A percentile compares a stretch with the other conserved stretches of the same genome.
These are phyloP conservation scores for Carpatolechia fugitivella DNA, from an alignment of 2,888 invertebrate genomes.

Conservation along the genomic window DNA sequence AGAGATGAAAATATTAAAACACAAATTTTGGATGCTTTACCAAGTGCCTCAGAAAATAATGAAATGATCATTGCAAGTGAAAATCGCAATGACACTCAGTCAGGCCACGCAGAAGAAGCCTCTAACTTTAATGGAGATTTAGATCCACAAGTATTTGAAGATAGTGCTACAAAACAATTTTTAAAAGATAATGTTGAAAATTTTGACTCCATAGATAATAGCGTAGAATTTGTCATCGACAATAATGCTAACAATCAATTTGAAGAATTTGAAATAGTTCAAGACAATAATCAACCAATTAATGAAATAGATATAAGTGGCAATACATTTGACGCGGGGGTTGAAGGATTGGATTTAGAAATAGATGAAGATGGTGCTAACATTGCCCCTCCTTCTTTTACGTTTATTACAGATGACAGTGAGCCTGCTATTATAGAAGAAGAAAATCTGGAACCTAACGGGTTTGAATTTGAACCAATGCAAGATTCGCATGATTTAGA, in stretches of 20 bases:
- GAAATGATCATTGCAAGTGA: not conserved
- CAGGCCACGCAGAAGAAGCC: not conserved
- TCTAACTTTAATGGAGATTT: not conserved
- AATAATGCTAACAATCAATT: not conserved
- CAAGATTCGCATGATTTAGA: not conserved
- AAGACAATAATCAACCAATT: not conserved
- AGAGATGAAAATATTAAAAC: constrained; percentile 15
- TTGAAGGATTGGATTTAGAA: not conserved
- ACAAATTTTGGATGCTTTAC: constrained; percentile 28
- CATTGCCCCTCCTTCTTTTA: not conserved
- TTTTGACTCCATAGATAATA: not conserved
- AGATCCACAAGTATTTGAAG: not conserved
- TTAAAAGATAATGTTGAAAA: not conserved
- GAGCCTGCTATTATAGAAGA: not conserved
- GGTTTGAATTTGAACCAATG: not conserved
- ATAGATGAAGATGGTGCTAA: not conserved
- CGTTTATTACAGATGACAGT: not conserved
- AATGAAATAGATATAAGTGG: not conserved
- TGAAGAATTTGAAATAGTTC: not conserved
- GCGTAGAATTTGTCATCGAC: not conserved
- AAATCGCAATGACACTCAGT: not conserved
- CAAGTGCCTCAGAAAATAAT: constrained; percentile 25
- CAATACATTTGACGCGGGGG: not conserved
- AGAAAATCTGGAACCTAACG: not conserved
- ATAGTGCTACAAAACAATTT: not conserved